phyloP scores from a whole-genome alignment of 1,140 invertebrate species.

The Drosophila kepulauana region DNA sequence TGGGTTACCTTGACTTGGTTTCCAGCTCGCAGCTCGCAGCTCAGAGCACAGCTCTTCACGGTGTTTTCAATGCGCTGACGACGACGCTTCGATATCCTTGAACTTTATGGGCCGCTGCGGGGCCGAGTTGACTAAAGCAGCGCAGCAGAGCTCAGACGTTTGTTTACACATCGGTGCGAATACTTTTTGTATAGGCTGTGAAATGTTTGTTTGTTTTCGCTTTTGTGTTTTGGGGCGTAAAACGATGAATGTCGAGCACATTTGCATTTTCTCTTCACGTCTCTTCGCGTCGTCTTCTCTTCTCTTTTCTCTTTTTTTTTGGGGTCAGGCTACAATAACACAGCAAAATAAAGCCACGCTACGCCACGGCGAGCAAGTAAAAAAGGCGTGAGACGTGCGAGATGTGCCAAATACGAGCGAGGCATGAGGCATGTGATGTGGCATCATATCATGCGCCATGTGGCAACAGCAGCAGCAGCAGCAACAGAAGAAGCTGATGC shows the following conservation, averaged over 20 bases:
- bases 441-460: background rate
- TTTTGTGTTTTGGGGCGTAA: slow-evolving; percentile 50
- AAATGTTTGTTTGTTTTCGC: slow-evolving; percentile 38
- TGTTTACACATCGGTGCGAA: slow-evolving; percentile 63
- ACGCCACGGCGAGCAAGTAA: slow-evolving; percentile 1
- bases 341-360: background rate
- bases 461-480: no score
- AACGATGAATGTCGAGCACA: slow-evolving; percentile 40
- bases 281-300: no score
- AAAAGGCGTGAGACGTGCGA: background rate
- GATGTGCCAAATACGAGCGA: background rate
- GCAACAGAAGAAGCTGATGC: background rate
- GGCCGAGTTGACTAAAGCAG: background rate
- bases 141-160: slow-evolving; percentile 44
- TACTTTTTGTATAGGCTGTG: slow-evolving; percentile 41
- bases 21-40: slow-evolving; percentile 5
- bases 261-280: slow-evolving; percentile 39
- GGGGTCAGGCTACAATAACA: slow-evolving; percentile 43
- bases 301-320: slow-evolving; percentile 12
- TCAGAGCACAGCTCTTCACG: slow-evolving; percentile 5
- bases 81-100: slow-evolving; percentile 63
- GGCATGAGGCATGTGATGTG: background rate
- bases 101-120: slow-evolving; percentile 38
- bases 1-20: slow-evolving; percentile 65
- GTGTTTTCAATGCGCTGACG: slow-evolving; percentile 39